phyloP scores from a whole-genome alignment of 1,140 invertebrate genomes.

The Gyrodactylus bullatarudis region DNA sequence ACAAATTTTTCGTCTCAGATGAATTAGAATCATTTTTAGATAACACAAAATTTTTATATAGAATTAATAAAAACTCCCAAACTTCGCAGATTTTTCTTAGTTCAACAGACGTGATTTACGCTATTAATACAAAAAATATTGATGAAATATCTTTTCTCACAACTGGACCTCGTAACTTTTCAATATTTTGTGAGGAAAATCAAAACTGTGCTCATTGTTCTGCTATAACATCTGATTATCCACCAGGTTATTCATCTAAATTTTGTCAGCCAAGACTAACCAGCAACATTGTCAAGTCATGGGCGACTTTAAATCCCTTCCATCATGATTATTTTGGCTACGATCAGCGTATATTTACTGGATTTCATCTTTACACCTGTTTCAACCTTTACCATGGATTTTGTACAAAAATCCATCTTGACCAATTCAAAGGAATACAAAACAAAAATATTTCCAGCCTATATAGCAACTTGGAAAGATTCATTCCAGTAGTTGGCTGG shows the following conservation, averaged over 20 bases:
- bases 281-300: background rate
- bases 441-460: background rate
- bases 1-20: background rate
- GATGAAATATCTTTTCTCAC: background rate
- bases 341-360: background rate
- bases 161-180: background rate
- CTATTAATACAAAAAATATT: background rate
- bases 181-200: background rate
- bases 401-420: background rate
- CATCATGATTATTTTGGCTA: background rate
- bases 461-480: background rate
- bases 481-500: background rate
- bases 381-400: background rate
- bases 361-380: background rate
- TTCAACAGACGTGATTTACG: background rate
- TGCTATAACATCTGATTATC: background rate
- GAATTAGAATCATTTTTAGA: background rate
- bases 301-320: background rate
- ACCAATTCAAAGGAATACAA: background rate
- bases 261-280: background rate
- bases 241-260: background rate
- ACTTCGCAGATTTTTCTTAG: background rate
- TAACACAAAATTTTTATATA: background rate
- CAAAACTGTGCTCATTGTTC: background rate
- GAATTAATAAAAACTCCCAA: background rate